Conservation (phyloP, 2,888 invertebrate genomes). For the Parnassius apollo region DNA sequence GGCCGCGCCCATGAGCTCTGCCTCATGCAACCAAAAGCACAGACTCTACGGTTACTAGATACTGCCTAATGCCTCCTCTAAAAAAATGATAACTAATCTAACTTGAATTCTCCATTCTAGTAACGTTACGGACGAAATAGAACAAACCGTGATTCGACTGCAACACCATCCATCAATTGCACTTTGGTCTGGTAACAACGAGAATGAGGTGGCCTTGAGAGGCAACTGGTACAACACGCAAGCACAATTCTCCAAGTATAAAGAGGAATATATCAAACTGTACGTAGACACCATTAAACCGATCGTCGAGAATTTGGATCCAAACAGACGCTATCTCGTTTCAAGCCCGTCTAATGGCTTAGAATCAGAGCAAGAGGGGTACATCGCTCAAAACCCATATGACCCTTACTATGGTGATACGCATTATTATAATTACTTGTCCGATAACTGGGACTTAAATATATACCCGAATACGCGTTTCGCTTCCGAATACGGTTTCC, state of each 20-base stretch:
- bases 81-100: not conserved
- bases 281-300: slow-evolving; percentile 89
- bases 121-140: slow-evolving; percentile 87
- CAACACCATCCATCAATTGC: slow-evolving; percentile 93
- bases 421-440: slow-evolving; percentile 93
- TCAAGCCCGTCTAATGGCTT: slow-evolving; percentile 96
- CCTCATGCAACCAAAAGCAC: too few species aligned
- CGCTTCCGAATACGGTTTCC: slow-evolving; percentile 97
- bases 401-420: slow-evolving; percentile 92
- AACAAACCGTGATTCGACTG: slow-evolving; percentile 89
- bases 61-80: too few species aligned
- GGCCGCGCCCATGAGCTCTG: too few species aligned
- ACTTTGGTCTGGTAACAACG: slow-evolving; percentile 97
- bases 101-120: slow-evolving; percentile 50
- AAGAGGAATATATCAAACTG: slow-evolving; percentile 89
- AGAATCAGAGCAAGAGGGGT: slow-evolving; percentile 86
- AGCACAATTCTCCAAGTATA: slow-evolving; percentile 77
- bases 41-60: too few species aligned
- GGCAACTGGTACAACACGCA: slow-evolving; percentile 89
- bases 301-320: slow-evolving; percentile 83
- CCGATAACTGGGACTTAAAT: slow-evolving; percentile 89
- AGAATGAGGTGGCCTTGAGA: slow-evolving; percentile 94
- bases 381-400: slow-evolving; percentile 89
- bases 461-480: slow-evolving; percentile 92
- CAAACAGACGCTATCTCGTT: slow-evolving; percentile 85